These are phyloP conservation scores for Mormyrus proboscirostris DNA, from an alignment of 2,797 vertebrate genomes.

Conservation along the genomic window DNA sequence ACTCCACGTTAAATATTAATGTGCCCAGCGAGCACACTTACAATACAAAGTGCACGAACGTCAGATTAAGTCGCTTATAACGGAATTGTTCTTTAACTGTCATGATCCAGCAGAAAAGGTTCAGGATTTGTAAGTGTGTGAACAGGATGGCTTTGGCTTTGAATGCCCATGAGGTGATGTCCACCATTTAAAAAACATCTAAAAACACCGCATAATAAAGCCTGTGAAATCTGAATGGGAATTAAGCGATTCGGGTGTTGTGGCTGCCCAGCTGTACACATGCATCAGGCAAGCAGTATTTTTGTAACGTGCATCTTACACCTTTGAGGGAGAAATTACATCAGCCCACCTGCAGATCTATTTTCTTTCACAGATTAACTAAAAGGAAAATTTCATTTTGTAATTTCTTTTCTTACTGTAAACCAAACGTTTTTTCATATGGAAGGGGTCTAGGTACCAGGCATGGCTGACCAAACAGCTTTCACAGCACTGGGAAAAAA, in stretches of 20 bases:
- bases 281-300: background rate
- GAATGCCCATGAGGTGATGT: background rate
- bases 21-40: background rate
- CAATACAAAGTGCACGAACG: background rate
- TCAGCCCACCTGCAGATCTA: background rate
- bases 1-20: background rate
- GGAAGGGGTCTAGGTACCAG: background rate
- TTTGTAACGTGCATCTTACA: background rate
- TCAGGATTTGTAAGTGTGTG: background rate
- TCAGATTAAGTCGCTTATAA: background rate
- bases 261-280: background rate
- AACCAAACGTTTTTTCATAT: background rate
- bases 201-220: background rate
- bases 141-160: background rate
- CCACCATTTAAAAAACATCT: background rate
- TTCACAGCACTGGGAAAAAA: background rate
- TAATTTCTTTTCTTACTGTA: background rate
- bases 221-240: background rate
- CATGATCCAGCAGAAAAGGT: background rate
- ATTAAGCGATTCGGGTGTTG: background rate
- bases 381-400: background rate
- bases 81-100: background rate
- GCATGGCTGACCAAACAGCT: background rate
- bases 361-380: background rate
- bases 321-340: background rate